A percentile compares a stretch with the other conserved stretches of the same genome.
phyloP scores from a whole-genome alignment of 2,797 vertebrate species.

The Sebastes vulpes region DNA sequence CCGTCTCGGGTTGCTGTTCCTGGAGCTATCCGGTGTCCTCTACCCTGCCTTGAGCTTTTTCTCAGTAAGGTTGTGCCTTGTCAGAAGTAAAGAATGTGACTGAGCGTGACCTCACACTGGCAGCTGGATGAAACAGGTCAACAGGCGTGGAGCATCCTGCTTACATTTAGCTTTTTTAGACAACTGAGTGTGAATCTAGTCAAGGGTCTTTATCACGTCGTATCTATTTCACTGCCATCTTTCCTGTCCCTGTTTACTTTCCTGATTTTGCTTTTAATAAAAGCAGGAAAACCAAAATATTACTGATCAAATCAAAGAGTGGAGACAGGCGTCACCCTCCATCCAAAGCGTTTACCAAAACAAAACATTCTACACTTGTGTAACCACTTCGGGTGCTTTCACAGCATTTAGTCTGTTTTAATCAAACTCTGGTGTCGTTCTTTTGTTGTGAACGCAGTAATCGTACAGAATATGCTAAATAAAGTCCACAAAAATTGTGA shows the following conservation, averaged over 20 bases:
- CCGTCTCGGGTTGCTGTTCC: not conserved
- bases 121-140: not conserved
- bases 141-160: not conserved
- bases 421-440: no score
- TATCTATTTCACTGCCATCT: not conserved
- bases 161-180: not conserved
- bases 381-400: not conserved
- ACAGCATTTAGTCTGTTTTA: no score
- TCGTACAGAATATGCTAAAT: no score
- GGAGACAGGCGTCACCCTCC: not conserved
- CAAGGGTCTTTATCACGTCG: not conserved
- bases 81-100: not conserved
- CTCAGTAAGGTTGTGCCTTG: not conserved
- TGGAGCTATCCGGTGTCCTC: not conserved
- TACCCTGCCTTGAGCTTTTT: not conserved
- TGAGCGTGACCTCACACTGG: conserved; percentile 4
- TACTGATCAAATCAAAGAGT: not conserved
- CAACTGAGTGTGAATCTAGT: not conserved
- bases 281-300: not conserved
- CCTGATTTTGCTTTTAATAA: not conserved
- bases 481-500: no score
- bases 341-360: not conserved
- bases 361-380: not conserved
- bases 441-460: no score
- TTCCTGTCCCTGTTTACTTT: not conserved